Conservation (phyloP, 2,888 invertebrate species). For the Mesorhabditis belari region DNA sequence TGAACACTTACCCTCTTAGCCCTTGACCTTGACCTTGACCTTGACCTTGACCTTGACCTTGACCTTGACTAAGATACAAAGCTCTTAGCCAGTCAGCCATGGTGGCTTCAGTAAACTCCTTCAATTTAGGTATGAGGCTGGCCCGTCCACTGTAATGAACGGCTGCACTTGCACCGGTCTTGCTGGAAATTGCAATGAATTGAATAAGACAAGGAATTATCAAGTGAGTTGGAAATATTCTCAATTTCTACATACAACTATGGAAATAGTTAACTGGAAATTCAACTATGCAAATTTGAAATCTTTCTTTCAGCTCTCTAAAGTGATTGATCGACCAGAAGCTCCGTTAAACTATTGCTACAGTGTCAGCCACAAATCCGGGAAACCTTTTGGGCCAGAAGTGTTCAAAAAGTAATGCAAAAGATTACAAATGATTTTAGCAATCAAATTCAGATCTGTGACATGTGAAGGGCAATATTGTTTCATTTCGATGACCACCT, state of each 20-base stretch:
- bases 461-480: slow-evolving; percentile 52
- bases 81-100: neutral
- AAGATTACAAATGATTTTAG: neutral
- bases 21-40: too few species aligned
- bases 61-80: too few species aligned
- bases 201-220: slow-evolving; percentile 37
- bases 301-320: slow-evolving; percentile 22
- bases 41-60: too few species aligned
- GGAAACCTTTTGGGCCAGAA: slow-evolving; percentile 42
- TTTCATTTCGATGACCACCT: slow-evolving; percentile 46
- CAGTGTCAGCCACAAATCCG: slow-evolving; percentile 37
- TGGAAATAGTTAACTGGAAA: neutral
- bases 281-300: too few species aligned
- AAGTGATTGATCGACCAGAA: slow-evolving; percentile 37
- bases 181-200: slow-evolving; percentile 45
- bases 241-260: too few species aligned
- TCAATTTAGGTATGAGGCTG: slow-evolving; percentile 41
- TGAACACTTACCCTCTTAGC: too few species aligned
- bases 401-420: slow-evolving; percentile 44
- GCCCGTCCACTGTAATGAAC: slow-evolving; percentile 38
- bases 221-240: slow-evolving; percentile 19
- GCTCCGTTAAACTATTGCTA: slow-evolving; percentile 49
- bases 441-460: slow-evolving; percentile 32
- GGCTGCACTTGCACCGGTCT: slow-evolving; percentile 50
- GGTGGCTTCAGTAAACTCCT: neutral